Percentiles rank a stretch among this genome's conserved stretches.
Conservation (phyloP, 2,797 vertebrate genomes). For the Myripristis murdjan region DNA sequence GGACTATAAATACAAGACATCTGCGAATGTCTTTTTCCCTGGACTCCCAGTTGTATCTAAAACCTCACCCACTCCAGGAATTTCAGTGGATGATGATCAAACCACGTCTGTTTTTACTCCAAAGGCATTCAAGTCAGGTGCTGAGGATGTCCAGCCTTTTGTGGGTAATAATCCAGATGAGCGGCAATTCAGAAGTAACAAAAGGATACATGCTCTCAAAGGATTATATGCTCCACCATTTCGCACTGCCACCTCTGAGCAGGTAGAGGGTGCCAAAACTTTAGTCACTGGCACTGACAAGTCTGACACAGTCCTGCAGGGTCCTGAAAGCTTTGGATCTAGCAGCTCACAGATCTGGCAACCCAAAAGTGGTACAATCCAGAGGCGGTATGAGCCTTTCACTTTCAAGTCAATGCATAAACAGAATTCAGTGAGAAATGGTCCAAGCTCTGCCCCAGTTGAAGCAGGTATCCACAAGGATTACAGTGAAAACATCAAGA, state of each 20-base stretch:
- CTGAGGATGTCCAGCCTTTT: background rate
- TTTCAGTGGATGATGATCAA: background rate
- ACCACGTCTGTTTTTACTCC: background rate
- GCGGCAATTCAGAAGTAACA: constrained; percentile 6
- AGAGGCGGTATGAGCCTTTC: constrained; percentile 12
- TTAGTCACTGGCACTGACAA: constrained; percentile 4
- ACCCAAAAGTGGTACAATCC: constrained; percentile 14
- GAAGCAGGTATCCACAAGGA: background rate
- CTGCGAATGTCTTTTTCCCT: background rate
- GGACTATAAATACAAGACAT: background rate
- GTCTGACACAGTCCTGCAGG: background rate
- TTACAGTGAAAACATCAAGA: background rate
- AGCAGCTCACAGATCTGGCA: constrained; percentile 24
- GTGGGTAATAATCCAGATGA: background rate
- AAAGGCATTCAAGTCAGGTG: background rate
- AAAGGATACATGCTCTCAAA: constrained; percentile 23
- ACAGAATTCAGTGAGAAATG: background rate
- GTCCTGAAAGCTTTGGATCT: constrained; percentile 14
- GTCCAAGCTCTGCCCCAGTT: background rate
- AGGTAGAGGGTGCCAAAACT: constrained; percentile 56
- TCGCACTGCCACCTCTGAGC: background rate
- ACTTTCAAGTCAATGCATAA: background rate
- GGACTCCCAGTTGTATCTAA: background rate
- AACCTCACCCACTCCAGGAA: constrained; percentile 7
- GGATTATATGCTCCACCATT: constrained; percentile 40